Percentiles rank a stretch among this genome's conserved stretches.
Evolutionary conservation across 1,140 invertebrate species (phyloP).

Genomic region (Drosophila nebulosa): DNA sequence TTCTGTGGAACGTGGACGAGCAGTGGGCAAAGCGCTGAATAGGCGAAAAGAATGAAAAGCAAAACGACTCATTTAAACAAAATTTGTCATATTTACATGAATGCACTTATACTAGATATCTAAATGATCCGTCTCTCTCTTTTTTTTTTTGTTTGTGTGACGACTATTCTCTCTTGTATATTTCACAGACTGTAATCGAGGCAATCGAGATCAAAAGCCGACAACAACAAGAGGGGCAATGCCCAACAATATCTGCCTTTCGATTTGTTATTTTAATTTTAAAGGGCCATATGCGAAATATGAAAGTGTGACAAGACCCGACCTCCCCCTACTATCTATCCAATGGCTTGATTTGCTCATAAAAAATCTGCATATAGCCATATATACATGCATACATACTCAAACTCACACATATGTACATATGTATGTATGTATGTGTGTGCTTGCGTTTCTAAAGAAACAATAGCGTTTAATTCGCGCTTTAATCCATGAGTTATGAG

Average conservation of each 20-base stretch:
- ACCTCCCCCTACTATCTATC: background rate
- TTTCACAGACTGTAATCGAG: constrained; percentile 27
- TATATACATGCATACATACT: no score
- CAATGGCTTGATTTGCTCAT: constrained; percentile 4
- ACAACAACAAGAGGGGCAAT: constrained; percentile 24
- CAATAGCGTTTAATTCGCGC: constrained; percentile 71
- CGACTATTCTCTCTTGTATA: background rate
- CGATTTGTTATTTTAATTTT: constrained; percentile 71
- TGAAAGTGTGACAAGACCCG: constrained; percentile 32
- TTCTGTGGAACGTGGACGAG: constrained; percentile 89
- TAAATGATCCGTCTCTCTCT: no score
- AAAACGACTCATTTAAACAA: background rate
- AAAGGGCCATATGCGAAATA: constrained; percentile 60
- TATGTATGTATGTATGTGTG: constrained; percentile 35
- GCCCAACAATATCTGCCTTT: constrained; percentile 68
- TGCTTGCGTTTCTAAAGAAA: constrained; percentile 34
- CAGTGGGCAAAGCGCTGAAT: constrained; percentile 88
- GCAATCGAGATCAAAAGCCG: constrained; percentile 27
- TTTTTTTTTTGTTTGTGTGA: background rate
- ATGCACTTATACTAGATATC: no score
- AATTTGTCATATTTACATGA: background rate
- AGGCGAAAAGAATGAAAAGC: constrained; percentile 57
- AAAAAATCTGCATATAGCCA: constrained; percentile 9
- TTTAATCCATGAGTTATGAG: constrained; percentile 60
- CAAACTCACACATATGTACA: background rate